phyloP scores from a whole-genome alignment of 2,113 vertebrate species.

The Caracal caracal region DNA sequence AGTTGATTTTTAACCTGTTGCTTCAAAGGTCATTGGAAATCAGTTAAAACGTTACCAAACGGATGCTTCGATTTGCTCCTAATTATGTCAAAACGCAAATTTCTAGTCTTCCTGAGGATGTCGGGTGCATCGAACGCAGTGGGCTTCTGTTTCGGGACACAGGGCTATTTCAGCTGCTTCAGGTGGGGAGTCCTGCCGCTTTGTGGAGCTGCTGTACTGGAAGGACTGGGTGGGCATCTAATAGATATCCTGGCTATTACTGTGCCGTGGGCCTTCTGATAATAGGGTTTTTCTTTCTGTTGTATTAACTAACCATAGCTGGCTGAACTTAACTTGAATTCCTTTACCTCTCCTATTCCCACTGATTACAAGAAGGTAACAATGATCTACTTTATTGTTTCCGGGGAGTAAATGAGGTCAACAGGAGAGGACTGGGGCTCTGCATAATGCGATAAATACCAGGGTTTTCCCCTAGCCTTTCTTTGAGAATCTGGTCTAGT shows the following conservation, averaged over 20 bases:
- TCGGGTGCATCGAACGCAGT: fast-evolving
- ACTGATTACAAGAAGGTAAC: neutral
- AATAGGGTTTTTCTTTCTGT: neutral
- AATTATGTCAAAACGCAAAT: neutral
- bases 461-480: neutral
- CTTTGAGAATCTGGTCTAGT: neutral
- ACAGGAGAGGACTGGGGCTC: fast-evolving
- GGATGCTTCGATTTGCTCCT: neutral
- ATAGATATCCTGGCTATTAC: neutral
- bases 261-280: neutral
- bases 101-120: neutral
- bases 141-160: neutral
- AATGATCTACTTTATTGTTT: neutral
- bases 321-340: neutral
- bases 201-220: neutral
- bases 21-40: constrained; percentile 47
- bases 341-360: neutral
- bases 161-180: neutral
- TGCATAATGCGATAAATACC: neutral
- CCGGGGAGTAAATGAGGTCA: neutral
- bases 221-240: neutral
- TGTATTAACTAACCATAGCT: neutral
- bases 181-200: no score
- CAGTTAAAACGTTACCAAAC: constrained; percentile 49
- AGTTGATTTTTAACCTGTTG: constrained; percentile 55